Percentiles rank a stretch among this genome's conserved stretches.
Conservation (phyloP, 2,888 invertebrate genomes). For the Torymus tubicola region DNA sequence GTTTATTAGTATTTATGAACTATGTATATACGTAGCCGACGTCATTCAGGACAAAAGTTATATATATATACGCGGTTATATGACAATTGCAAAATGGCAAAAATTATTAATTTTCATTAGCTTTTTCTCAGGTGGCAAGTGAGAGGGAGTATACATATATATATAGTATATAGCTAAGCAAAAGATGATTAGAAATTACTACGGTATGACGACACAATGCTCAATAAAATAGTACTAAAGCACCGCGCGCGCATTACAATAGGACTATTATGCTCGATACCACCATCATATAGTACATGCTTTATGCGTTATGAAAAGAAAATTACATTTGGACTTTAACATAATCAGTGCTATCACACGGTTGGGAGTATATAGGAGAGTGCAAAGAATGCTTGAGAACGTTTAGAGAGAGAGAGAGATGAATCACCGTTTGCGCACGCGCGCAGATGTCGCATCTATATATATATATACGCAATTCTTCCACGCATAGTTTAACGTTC, state of each 20-base stretch:
- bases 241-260: conserved; percentile 34
- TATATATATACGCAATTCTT: neutral
- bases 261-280: conserved; percentile 35
- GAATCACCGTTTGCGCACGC: too few relatives aligned
- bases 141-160: too few relatives aligned
- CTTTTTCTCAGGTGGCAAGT: neutral
- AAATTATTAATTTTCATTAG: conserved; percentile 34
- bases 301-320: conserved; percentile 40
- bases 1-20: too few relatives aligned
- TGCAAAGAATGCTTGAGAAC: too few relatives aligned
- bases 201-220: conserved; percentile 41
- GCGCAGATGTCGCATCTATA: neutral
- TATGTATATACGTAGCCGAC: too few relatives aligned
- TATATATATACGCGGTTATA: too few relatives aligned
- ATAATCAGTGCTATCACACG: neutral
- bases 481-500: too few relatives aligned
- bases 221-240: conserved; percentile 31
- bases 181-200: conserved; percentile 39
- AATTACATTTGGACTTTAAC: conserved; percentile 42
- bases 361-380: too few relatives aligned
- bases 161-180: too few relatives aligned
- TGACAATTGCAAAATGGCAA: conserved; percentile 4
- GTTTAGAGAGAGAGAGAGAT: too few relatives aligned
- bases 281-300: neutral
- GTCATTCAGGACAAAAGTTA: too few relatives aligned